Evolutionary conservation across 1,140 invertebrate genomes (phyloP).

Genomic region (Heliconius melpomene): DNA sequence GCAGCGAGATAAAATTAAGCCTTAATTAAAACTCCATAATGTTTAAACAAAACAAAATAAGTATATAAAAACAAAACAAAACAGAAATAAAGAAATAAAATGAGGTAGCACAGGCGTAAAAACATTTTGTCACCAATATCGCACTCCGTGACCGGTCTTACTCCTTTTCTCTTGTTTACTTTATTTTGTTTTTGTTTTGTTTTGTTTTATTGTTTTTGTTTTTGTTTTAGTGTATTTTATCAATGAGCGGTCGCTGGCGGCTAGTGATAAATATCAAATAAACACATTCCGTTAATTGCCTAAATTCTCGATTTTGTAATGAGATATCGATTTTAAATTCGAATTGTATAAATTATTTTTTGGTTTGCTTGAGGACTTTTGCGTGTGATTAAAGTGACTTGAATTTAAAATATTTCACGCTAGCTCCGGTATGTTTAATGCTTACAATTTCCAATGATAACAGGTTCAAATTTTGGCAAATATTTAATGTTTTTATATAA

Average conservation of each 20-base stretch:
- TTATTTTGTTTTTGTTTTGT: constrained; percentile 27
- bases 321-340: constrained; percentile 26
- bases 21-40: constrained; percentile 73
- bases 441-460: neutral
- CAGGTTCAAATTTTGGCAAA: too few species aligned
- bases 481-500: too few species aligned
- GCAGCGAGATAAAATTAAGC: constrained; percentile 70
- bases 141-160: constrained; percentile 49
- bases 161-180: constrained; percentile 18
- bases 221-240: constrained; percentile 33
- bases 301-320: constrained; percentile 36
- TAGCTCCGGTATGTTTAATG: neutral
- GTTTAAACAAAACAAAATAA: constrained; percentile 45
- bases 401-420: neutral
- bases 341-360: constrained; percentile 22
- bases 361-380: neutral
- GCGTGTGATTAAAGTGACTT: neutral
- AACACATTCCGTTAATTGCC: constrained; percentile 37
- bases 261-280: constrained; percentile 38
- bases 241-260: constrained; percentile 32
- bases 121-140: constrained; percentile 70
- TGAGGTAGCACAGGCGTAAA: constrained; percentile 57
- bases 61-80: constrained; percentile 34
- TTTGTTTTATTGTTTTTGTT: constrained; percentile 30
- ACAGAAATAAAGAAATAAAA: constrained; percentile 27